Conservation (phyloP, 2,113 vertebrate species). For the Piprites chloris region DNA sequence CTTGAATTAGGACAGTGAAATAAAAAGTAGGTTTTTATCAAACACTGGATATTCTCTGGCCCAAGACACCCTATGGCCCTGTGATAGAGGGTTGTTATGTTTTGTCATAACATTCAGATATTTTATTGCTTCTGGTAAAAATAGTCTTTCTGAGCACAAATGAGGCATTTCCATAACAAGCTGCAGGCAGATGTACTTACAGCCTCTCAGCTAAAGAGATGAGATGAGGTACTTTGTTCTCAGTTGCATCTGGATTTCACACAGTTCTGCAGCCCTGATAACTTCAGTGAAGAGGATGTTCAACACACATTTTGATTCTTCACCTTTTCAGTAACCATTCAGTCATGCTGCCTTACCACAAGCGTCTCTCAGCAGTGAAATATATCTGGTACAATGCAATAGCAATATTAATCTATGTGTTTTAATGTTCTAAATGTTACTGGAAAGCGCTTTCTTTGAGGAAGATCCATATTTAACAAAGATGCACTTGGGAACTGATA, state of each 20-base stretch:
- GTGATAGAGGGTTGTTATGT: not conserved
- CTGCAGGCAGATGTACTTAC: not conserved
- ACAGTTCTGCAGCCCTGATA: not conserved
- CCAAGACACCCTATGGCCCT: not conserved
- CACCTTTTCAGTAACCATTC: not conserved
- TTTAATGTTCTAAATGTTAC: not conserved
- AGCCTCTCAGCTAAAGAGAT: not conserved
- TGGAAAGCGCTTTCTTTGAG: not conserved
- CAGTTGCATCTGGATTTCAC: not conserved
- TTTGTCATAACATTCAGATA: not conserved
- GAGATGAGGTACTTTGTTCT: not conserved
- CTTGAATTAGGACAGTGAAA: not conserved
- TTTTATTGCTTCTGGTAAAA: not conserved
- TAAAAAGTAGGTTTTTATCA: not conserved
- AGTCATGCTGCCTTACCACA: not conserved
- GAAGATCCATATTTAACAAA: not conserved
- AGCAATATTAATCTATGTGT: not conserved
- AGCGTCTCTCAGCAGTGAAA: not conserved
- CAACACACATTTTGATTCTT: not conserved
- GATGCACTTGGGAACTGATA: not conserved
- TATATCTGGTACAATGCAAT: not conserved
- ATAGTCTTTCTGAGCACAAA: not conserved
- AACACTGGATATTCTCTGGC: not conserved
- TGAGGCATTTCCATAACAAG: not conserved
- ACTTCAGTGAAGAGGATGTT: not conserved